Base-by-base conservation (phyloP, 2,888 invertebrate species). In the Stenchaetothrips biformis region DNA sequence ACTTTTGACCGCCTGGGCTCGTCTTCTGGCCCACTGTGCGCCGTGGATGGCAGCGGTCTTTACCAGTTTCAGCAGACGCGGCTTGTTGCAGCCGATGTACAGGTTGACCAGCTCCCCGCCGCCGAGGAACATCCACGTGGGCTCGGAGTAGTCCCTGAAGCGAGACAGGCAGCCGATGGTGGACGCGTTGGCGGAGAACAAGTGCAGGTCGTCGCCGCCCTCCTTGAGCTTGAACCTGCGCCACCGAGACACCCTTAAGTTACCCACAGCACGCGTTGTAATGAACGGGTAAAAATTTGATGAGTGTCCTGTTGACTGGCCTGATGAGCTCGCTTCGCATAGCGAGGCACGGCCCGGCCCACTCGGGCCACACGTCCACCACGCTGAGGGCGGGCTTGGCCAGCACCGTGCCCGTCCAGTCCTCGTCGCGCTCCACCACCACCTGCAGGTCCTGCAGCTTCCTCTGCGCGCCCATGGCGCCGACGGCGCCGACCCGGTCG, bases 121-220 rank as follows among this genome's bases (percentile, higher is more conserved):
- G 8, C 67, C 67, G 21, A 74, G 25, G 21, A 74, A 25, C 67
- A 74, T 21, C 9, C n/a, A 74, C 21, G 67, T 74, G 9, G 67
- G 67, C 67, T 74, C 67, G 1, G 25, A 25, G 67, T 74, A 25
- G 11, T 74, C 25, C 67, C 67, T 1, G 67, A 74, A 74, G 25
- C 67, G 67, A 11, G 21, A 21, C 21, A 74, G 67, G 21, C 21
- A 21, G 21, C 7, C 67, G 67, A 74, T 74, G 67, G 67, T 25
- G 67, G 67, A 74, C 67, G 67, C 67, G 67, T 74, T 74, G 21
- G 67, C 67, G 21, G 67, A 25, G 67, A 74, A 74, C 67, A 74
- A 25, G 21, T 21, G 67, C 25, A 74, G 25, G 67, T 21, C 67
- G 7, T 74, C 67, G 25, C 67, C 67, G 67, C 6, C 67, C 67